These are phyloP conservation scores for Calyptommatus sinebrachiatus DNA, from an alignment of 2,113 vertebrate genomes.

Conservation along the genomic window DNA sequence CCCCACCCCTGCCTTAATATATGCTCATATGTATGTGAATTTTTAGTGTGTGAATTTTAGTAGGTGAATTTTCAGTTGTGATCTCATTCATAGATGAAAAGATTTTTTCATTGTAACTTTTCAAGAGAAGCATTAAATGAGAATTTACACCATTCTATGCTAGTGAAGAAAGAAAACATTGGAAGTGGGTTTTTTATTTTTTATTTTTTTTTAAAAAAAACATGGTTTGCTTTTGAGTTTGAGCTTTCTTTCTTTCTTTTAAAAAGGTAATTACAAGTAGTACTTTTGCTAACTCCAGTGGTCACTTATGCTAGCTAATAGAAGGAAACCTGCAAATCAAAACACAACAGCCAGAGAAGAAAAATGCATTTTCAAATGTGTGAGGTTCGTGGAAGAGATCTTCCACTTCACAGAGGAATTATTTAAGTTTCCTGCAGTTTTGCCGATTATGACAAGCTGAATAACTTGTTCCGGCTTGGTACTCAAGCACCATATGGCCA, in stretches of 20 bases:
- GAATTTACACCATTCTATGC: constrained; percentile 39
- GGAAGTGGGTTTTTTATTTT: constrained; percentile 35
- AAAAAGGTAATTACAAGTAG: not conserved
- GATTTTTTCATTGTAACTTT: not conserved
- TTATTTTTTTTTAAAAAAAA: constrained; percentile 37
- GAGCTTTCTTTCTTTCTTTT: not conserved
- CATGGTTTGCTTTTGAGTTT: no score
- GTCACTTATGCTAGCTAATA: constrained; percentile 46
- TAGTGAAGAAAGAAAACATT: constrained; percentile 49
- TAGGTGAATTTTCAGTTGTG: not conserved
- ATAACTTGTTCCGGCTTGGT: constrained; percentile 65
- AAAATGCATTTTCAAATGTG: constrained; percentile 46
- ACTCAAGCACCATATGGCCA: constrained; percentile 61
- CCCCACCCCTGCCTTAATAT: no score
- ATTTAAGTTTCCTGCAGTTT: constrained; percentile 70
- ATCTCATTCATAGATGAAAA: not conserved
- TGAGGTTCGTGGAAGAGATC: constrained; percentile 62
- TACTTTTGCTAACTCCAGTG: constrained; percentile 11
- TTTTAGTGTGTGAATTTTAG: not conserved
- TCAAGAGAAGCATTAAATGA: constrained; percentile 37
- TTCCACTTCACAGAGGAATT: constrained; percentile 68
- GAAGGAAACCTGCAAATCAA: constrained; percentile 49
- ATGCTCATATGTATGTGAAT: no score
- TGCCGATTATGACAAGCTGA: constrained; percentile 64
- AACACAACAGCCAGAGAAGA: no score